phyloP scores from a whole-genome alignment of 2,113 vertebrate species.

The Sinocyclocheilus grahami region DNA sequence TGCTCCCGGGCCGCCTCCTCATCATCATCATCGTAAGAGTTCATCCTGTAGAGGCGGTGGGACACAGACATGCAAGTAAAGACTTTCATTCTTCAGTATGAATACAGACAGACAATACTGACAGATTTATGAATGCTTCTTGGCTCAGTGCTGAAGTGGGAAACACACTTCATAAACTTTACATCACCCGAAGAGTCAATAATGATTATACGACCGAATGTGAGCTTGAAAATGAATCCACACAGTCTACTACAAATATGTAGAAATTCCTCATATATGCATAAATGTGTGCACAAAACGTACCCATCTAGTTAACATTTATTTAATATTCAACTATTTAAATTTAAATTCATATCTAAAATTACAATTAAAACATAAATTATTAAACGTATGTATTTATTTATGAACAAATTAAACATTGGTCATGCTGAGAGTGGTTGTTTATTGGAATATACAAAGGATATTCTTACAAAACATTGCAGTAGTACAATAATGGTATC shows the following conservation, averaged over 20 bases:
- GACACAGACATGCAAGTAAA: not conserved
- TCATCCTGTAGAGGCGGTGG: constrained; percentile 71
- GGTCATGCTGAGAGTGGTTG: not conserved
- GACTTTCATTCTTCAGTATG: not conserved
- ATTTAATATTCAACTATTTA: not conserved
- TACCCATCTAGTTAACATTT: too few relatives aligned
- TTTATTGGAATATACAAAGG: not conserved
- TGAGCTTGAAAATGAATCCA: constrained; percentile 14
- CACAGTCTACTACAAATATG: not conserved
- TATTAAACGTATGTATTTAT: not conserved
- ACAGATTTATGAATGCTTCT: not conserved
- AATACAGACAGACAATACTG: not conserved
- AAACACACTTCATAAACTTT: constrained; percentile 10
- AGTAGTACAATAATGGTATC: too few relatives aligned
- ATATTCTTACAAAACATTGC: too few relatives aligned
- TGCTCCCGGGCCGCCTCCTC: constrained; percentile 89
- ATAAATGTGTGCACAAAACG: not conserved
- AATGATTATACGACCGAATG: constrained; percentile 25
- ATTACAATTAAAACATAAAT: too few relatives aligned
- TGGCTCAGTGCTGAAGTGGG: constrained; percentile 5
- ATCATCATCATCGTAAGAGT: constrained; percentile 87
- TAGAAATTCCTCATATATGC: not conserved
- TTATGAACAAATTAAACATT: not conserved
- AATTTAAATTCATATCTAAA: not conserved
- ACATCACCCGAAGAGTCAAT: not conserved